phyloP scores from a whole-genome alignment of 2,113 vertebrate genomes.

The Upupa epops region DNA sequence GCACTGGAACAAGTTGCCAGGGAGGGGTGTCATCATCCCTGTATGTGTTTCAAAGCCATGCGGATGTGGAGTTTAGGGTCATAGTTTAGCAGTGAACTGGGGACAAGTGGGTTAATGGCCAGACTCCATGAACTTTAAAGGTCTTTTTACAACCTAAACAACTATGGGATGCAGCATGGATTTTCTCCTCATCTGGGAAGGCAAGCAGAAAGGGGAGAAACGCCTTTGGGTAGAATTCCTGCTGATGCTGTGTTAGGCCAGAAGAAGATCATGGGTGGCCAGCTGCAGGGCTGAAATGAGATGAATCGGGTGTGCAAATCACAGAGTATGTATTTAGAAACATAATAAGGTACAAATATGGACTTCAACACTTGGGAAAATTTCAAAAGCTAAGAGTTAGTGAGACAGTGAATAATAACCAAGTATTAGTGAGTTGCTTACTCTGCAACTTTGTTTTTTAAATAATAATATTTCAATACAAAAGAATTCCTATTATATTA shows the following conservation, averaged over 20 bases:
- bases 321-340: background rate
- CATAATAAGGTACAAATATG: too few species aligned
- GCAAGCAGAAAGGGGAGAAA: background rate
- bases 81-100: too few species aligned
- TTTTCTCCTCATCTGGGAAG: background rate
- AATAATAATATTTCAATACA: background rate
- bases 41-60: too few species aligned
- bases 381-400: background rate
- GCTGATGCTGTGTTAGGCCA: background rate
- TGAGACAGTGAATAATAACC: background rate
- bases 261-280: background rate
- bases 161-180: background rate
- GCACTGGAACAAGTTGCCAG: too few species aligned
- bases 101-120: too few species aligned
- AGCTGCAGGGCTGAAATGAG: background rate
- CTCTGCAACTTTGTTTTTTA: background rate
- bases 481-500: too few species aligned
- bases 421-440: background rate
- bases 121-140: too few species aligned
- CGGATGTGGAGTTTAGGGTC: too few species aligned
- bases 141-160: too few species aligned
- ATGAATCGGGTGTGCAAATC: background rate
- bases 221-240: background rate
- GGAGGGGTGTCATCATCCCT: too few species aligned
- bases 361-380: background rate